phyloP scores from a whole-genome alignment of 2,888 invertebrate genomes.

The Tanytarsus gracilentus region DNA sequence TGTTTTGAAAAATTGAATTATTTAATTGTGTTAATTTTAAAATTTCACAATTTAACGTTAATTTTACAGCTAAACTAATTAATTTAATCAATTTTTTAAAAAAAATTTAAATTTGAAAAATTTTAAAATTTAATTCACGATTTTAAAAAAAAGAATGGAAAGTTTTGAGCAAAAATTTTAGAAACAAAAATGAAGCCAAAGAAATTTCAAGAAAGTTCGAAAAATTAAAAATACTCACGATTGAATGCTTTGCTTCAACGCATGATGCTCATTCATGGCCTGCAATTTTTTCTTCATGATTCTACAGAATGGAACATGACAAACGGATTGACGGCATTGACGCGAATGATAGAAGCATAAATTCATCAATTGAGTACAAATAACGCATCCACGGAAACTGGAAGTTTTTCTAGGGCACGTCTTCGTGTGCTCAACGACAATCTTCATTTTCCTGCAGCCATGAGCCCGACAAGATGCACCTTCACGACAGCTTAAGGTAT shows the following conservation, averaged over 20 bases:
- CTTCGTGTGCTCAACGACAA: conserved; percentile 22
- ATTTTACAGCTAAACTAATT: too few species aligned
- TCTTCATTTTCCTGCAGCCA: conserved; percentile 22
- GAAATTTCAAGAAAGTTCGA: too few species aligned
- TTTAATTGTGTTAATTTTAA: background rate
- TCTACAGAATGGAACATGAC: conserved; percentile 25
- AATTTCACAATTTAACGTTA: too few species aligned
- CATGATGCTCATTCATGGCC: conserved; percentile 10
- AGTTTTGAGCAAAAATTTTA: too few species aligned
- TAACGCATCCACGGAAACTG: conserved; percentile 6
- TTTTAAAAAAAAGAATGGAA: too few species aligned
- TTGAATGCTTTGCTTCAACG: conserved; percentile 17
- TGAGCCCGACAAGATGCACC: conserved; percentile 7
- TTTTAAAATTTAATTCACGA: too few species aligned
- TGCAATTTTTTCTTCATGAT: conserved; percentile 19
- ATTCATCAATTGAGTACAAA: conserved; percentile 18
- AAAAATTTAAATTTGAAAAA: too few species aligned
- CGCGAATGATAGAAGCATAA: conserved; percentile 24
- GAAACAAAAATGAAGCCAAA: too few species aligned
- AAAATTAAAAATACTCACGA: conserved; percentile 8
- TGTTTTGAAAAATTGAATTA: background rate
- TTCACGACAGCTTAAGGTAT: conserved; percentile 23
- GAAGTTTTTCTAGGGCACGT: conserved; percentile 10
- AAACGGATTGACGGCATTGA: conserved; percentile 11
- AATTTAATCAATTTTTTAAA: too few species aligned